These are phyloP conservation scores for Monomorium pharaonis DNA, from an alignment of 1,140 invertebrate species.

Conservation along the genomic window DNA sequence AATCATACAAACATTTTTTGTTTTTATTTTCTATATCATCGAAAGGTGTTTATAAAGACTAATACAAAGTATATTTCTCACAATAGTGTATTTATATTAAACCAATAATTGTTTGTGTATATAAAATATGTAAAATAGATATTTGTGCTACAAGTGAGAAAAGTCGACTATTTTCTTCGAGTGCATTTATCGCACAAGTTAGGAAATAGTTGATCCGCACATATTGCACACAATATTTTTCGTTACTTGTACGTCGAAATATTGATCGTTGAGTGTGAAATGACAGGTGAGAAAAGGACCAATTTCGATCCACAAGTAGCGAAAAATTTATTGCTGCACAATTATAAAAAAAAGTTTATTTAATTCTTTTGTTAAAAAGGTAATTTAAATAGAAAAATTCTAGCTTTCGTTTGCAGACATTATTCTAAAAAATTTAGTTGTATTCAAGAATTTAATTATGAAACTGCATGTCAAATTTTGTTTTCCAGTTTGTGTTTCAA, in stretches of 20 bases:
- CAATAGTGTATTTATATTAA: not conserved
- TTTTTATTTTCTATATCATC: not conserved
- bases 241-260: too few relatives aligned
- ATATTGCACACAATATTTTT: too few relatives aligned
- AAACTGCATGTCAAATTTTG: conserved; percentile 7
- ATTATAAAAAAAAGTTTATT: not conserved
- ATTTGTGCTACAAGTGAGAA: too few relatives aligned
- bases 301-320: too few relatives aligned
- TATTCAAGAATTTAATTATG: conserved; percentile 27
- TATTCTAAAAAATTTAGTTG: conserved; percentile 31
- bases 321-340: not conserved
- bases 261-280: too few relatives aligned
- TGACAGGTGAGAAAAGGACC: too few relatives aligned
- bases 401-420: not conserved
- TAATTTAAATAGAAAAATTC: not conserved
- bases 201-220: too few relatives aligned
- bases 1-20: not conserved
- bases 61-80: not conserved
- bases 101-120: too few relatives aligned
- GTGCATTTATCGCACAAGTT: too few relatives aligned
- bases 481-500: conserved; percentile 28
- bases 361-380: conserved; percentile 14
- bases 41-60: not conserved
- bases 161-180: too few relatives aligned
- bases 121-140: too few relatives aligned